Evolutionary conservation across 1,140 invertebrate species (phyloP), one percentile per base, ranked within the genome.

Genomic region (Drosophila tani): DNA sequence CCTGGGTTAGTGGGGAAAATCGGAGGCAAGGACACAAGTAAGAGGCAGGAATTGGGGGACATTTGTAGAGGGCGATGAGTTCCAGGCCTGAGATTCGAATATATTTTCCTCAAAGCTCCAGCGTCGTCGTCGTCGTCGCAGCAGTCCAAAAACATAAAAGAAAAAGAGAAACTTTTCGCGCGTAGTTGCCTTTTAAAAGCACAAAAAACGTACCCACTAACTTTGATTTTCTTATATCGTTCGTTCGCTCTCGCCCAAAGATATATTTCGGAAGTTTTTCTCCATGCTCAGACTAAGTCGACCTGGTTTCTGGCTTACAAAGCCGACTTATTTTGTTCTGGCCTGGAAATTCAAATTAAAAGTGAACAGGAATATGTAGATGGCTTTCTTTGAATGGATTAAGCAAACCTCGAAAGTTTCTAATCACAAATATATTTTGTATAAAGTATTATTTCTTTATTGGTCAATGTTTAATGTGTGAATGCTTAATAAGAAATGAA

Each of bases 81-180:
- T 50, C 38, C 67, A 73, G 45, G 47, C 64, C 85, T 82, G 75
- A 64, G 75, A 82, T 75, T 85, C 79, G 79, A 85, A 82, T 86
- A 67, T 77, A 84, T 84, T 82, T 86, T 64, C 74, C 75, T 75
- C 53, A 82, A 63, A 79, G 75, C 79, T 57, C 50, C 74, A 70
- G 63, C 59, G 51, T 67, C 41, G 57, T 66, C 43, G 35, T 45
- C 14, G 53, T 56, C 5, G 32, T 32, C 62, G 27, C 27, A 29
- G 27, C 27, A 29, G 65, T 46, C 45, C 55, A 50, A 64, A 46
- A 57, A 40, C 21, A 40, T 51, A 74, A 49, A 45, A 58, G 55
- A 78, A 27, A 70, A 85, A 67, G 78, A 56, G 45, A 82, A 81
- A 85, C 60, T 85, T 85, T 85, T 75, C 73, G 77, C 77, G 71